phyloP scores from a whole-genome alignment of 2,888 invertebrate species.

The Tanytarsus gracilentus region DNA sequence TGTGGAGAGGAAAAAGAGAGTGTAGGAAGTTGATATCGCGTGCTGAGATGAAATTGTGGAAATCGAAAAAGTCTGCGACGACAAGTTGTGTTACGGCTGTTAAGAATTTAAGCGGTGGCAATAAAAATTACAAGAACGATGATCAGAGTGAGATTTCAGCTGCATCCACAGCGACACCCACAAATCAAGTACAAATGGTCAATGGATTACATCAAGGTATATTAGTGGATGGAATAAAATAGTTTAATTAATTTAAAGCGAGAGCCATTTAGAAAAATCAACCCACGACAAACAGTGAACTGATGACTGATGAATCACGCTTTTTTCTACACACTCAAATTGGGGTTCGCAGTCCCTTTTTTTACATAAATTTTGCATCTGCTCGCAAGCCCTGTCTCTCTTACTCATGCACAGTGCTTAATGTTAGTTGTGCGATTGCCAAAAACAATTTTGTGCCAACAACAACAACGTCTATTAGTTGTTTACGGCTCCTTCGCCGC shows the following conservation, averaged over 20 bases:
- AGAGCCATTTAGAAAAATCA: too few species aligned
- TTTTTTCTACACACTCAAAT: too few species aligned
- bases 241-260: too few species aligned
- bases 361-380: neutral
- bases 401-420: neutral
- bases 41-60: slow-evolving; percentile 41
- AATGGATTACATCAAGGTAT: slow-evolving; percentile 27
- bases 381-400: slow-evolving; percentile 11
- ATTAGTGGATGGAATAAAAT: too few species aligned
- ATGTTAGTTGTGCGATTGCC: slow-evolving; percentile 2
- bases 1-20: slow-evolving; percentile 6
- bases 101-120: slow-evolving; percentile 21
- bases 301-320: too few species aligned
- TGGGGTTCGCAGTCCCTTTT: neutral
- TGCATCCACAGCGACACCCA: slow-evolving; percentile 1
- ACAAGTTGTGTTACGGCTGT: slow-evolving; percentile 8
- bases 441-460: slow-evolving; percentile 3
- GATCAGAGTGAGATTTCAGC: slow-evolving; percentile 21
- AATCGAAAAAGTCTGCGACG: slow-evolving; percentile 38
- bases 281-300: too few species aligned
- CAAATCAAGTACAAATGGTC: slow-evolving; percentile 6
- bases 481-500: slow-evolving; percentile 10
- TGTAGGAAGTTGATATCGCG: neutral
- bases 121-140: slow-evolving; percentile 19
- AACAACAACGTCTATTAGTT: neutral